Evolutionary conservation across 2,797 vertebrate genomes (phyloP).

Genomic region (Argentina silus): DNA sequence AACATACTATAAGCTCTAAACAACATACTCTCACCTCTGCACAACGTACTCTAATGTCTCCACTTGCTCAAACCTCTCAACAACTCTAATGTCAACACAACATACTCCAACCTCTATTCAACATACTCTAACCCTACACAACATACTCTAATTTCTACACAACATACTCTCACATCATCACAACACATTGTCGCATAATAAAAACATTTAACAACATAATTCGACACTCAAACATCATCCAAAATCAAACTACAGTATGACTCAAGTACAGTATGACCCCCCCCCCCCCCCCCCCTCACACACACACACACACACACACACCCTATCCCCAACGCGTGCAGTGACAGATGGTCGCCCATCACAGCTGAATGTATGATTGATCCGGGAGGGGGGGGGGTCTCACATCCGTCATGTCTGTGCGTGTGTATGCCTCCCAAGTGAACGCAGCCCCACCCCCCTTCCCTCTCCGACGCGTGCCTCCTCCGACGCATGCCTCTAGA

Average conservation of each 20-base stretch:
- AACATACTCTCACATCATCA: no score
- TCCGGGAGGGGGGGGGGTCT: slow-evolving; percentile 62
- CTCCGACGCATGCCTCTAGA: slow-evolving; percentile 53
- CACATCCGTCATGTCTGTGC: slow-evolving; percentile 2
- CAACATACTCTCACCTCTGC: no score
- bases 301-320: slow-evolving; percentile 16
- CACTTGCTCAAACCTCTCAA: no score
- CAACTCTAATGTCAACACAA: no score
- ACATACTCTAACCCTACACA: no score
- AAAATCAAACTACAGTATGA: slow-evolving; percentile 72
- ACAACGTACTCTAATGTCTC: no score
- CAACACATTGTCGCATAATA: no score
- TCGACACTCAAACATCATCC: neutral
- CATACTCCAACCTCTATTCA: no score
- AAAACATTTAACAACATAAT: no score
- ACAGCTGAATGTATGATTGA: slow-evolving; percentile 85
- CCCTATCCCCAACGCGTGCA: slow-evolving; percentile 64
- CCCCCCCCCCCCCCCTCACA: slow-evolving; percentile 27
- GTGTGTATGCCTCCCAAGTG: slow-evolving; percentile 63
- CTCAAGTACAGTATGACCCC: slow-evolving; percentile 74
- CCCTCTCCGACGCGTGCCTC: slow-evolving; percentile 36
- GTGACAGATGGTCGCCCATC: slow-evolving; percentile 84
- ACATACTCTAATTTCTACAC: no score
- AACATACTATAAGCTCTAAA: no score
- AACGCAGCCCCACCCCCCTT: slow-evolving; percentile 51